A percentile compares a stretch with the other conserved stretches of the same genome.
phyloP scores from a whole-genome alignment of 2,888 invertebrate genomes.

The Drosophila nr. perissopoda region DNA sequence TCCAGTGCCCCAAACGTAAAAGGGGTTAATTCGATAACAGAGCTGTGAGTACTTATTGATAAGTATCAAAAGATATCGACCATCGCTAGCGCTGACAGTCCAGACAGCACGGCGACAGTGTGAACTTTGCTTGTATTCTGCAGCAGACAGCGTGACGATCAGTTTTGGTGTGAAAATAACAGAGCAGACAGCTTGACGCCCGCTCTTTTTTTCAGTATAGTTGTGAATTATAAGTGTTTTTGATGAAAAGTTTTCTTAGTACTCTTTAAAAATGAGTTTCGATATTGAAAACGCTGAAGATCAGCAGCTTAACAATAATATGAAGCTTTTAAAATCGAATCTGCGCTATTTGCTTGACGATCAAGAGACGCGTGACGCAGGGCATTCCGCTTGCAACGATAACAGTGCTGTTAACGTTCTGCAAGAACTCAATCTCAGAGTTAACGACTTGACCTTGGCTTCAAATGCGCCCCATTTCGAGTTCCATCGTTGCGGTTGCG shows the following conservation, averaged over 20 bases:
- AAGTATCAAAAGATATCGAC: constrained; percentile 27
- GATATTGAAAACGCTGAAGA: constrained; percentile 24
- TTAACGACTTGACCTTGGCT: constrained; percentile 30
- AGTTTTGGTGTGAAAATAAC: neutral
- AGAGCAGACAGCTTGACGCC: constrained; percentile 37
- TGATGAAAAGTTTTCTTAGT: constrained; percentile 3
- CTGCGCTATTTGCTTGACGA: constrained; percentile 49
- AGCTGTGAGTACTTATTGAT: neutral
- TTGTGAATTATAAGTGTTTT: constrained; percentile 1
- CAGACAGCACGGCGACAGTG: constrained; percentile 45
- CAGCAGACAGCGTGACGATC: constrained; percentile 17
- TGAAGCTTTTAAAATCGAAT: constrained; percentile 32
- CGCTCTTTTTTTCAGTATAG: neutral
- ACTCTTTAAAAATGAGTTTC: constrained; percentile 8
- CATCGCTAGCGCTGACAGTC: constrained; percentile 7
- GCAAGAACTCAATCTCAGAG: constrained; percentile 36
- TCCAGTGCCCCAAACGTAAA: neutral
- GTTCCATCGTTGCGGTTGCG: constrained; percentile 55
- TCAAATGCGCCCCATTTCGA: constrained; percentile 44
- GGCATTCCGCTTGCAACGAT: neutral
- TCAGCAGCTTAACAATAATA: constrained; percentile 36
- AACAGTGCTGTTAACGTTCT: constrained; percentile 1
- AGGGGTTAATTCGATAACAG: neutral
- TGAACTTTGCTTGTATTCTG: constrained; percentile 12
- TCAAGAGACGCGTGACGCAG: constrained; percentile 8